Evolutionary conservation across 2,888 invertebrate genomes (phyloP), one percentile per base, ranked within the genome.

Genomic region (Chelonus formosanus): DNA sequence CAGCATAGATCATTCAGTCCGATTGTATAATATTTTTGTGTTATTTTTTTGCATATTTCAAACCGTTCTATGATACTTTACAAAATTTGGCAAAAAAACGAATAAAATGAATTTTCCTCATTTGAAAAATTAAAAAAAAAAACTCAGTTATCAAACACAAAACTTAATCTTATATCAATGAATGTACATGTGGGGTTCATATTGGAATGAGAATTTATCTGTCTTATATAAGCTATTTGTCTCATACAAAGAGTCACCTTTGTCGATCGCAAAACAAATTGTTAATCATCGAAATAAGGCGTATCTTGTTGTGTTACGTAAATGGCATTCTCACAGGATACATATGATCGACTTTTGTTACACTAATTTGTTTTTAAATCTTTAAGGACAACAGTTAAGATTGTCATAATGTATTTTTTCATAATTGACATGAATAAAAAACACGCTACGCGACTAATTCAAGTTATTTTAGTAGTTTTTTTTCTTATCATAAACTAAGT

Each of bases 141-240:
- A 67, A 47, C 64, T 40, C 5, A 40, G 6, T 40, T 5, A 40
- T 36, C 59, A 40, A 20, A 60, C 31, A 47, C 70, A 71, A 72
- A 69, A 64, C 74, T 77, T 74, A 75, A 78, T 78, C 74, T 77
- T 71, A 20, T 20, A 20, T 20, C 20, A 68, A 71, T 63, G 69
- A 77, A 75, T 74, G 71, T 72, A 71, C 73, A 73, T 69, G 53
- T 45, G 36, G 64, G 62, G 61, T 40, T 57, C 52, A 58, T 67
- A 47, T 62, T 53, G 36, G 62, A 61, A 64, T 63, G 75, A 74
- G 76, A 78, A 79, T 81, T 82, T 82, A 82, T 83, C 82, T 79
- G 70, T 73, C 76, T 84, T 83, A 83, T 75, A 77, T 84, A 84
- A 83, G 81, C 72, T 82, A 81, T 83, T 82, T 82, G 80, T 82